Base-by-base conservation (phyloP, 1,140 invertebrate genomes). In the Heterodera schachtii region DNA sequence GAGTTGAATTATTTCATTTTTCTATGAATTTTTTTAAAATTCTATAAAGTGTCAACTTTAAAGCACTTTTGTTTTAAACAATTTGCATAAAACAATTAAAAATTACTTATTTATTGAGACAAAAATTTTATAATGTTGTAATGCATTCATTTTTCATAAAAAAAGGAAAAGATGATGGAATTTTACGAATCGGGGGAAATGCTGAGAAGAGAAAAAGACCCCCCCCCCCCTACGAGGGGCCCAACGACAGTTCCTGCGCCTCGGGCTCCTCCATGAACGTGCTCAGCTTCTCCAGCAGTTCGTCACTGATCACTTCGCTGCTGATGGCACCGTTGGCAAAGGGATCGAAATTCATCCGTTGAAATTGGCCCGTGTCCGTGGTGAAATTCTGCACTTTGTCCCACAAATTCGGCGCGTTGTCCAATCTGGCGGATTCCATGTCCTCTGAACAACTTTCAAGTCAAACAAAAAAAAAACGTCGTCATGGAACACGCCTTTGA, bases 351-450 rank as follows among this genome's bases (percentile, higher is more conserved):
- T 60, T 60, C 76, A 78, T 78, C 70, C 47, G 19, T 69, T 78
- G 76, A 21, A 78, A 78, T 52, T 13, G 66, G 60, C 76, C 76
- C 11, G 64, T 66, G 47, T 78, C 31, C 5, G 76, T 31, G 2
- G 76, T 78, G 47, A 78, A 78, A 47, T 78, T 78, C 66, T 70
- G 76, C 43, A 78, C 76, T 47, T 78, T 64, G 52, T 67, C 47
- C 76, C 76, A 78, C 47, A 41, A 46, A 46, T 78, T 78, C 31
- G 43, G 21, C 70, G 60, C 70, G 21, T 47, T 60, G 31, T 78
- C 76, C 66, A 78, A 60, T 9, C 76, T 47, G 19, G 76, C 76
- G n/a, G 76, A 46, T 64, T 60, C 64, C 76, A 78, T 78, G 21
- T 78, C 64, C 4, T 13, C 76, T 78, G 11, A 69, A 70, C 44